Conservation (phyloP, 2,888 invertebrate genomes). For the Andricus curvator region DNA sequence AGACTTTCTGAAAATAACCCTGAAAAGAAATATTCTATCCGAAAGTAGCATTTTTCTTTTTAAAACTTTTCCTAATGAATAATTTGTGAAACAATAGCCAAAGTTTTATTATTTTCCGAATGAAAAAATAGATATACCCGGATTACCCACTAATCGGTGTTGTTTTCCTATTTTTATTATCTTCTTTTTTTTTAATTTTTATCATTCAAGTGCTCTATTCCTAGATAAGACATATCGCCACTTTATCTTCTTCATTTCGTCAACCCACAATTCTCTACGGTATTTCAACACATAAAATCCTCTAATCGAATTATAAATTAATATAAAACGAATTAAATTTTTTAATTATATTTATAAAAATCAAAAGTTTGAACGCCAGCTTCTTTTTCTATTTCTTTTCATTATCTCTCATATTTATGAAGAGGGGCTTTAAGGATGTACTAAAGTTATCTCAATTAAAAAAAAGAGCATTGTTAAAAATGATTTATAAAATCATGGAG, state of each 20-base stretch:
- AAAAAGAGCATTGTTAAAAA: too few species aligned
- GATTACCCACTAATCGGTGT: neutral
- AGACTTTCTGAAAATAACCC: neutral
- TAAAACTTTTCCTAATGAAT: neutral
- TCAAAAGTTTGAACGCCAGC: too few species aligned
- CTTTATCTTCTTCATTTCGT: neutral
- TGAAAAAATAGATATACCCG: too few species aligned
- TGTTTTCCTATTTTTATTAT: neutral
- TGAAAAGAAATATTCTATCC: neutral
- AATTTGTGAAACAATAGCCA: neutral
- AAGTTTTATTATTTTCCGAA: too few species aligned
- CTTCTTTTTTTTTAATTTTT: neutral
- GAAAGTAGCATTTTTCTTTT: neutral
- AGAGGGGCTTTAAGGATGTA: too few species aligned
- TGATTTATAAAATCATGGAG: too few species aligned
- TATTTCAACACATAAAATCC: neutral
- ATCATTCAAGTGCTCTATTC: neutral
- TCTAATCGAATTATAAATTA: too few species aligned
- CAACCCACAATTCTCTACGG: neutral
- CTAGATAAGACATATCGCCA: neutral
- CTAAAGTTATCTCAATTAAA: too few species aligned
- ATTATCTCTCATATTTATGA: too few species aligned
- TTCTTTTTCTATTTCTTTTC: too few species aligned
- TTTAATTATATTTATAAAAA: too few species aligned
- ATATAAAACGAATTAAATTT: too few species aligned